Percentiles rank a stretch among this genome's conserved stretches.
These are phyloP conservation scores for Opisthograptis luteolata DNA, from an alignment of 2,888 invertebrate species.

Conservation along the genomic window DNA sequence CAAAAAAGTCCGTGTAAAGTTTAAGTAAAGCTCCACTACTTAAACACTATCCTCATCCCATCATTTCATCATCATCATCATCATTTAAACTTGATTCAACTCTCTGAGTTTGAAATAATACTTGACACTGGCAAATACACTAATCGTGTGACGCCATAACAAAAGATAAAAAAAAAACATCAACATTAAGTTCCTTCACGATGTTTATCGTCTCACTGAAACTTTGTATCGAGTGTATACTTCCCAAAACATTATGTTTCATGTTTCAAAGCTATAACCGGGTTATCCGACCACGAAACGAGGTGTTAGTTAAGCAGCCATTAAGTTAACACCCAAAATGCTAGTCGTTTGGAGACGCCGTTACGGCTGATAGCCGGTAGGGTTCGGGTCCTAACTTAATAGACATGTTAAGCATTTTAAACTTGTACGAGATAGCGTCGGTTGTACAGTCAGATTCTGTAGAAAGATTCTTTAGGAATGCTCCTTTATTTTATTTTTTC, in stretches of 20 bases:
- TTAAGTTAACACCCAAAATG: not conserved
- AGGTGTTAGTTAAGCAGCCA: conserved; percentile 12
- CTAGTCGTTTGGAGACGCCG: not conserved
- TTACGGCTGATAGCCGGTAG: not conserved
- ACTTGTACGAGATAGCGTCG: not conserved
- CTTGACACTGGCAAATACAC: no score
- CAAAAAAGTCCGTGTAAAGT: no score
- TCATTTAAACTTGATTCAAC: no score
- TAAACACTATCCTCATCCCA: no score
- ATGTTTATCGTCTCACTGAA: not conserved
- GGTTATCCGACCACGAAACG: conserved; percentile 9
- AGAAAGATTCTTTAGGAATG: no score
- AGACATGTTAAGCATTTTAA: not conserved
- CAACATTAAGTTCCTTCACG: no score
- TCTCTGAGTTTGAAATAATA: no score
- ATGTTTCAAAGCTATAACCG: conserved; percentile 7
- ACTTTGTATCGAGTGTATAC: not conserved
- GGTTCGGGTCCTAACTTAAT: not conserved
- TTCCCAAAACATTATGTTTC: not conserved
- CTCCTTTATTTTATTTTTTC: no score
- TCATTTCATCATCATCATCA: no score
- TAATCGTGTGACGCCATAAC: no score
- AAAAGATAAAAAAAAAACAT: no score
- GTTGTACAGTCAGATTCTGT: not conserved
- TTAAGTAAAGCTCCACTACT: no score